phyloP scores from a whole-genome alignment of 2,797 vertebrate genomes.

The Hypotaenidia philippensis region DNA sequence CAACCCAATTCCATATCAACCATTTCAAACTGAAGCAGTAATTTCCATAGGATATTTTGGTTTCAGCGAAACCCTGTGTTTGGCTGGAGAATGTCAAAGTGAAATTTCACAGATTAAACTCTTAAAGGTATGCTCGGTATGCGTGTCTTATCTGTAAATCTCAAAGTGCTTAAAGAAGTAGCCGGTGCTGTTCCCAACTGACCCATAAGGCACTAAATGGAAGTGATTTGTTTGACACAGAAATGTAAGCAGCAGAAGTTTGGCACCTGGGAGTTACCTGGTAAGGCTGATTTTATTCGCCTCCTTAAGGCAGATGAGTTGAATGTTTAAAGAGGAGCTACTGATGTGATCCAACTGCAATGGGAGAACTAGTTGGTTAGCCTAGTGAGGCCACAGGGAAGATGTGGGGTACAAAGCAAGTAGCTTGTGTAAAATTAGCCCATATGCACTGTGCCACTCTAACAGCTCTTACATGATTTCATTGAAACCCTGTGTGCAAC shows the following conservation, averaged over 20 bases:
- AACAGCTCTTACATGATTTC: neutral
- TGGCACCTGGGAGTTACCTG: neutral
- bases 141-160: neutral
- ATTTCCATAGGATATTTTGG: neutral
- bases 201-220: neutral
- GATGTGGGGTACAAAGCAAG: neutral
- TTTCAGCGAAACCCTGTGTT: neutral
- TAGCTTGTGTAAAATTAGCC: neutral
- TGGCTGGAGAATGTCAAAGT: neutral
- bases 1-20: neutral
- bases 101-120: neutral
- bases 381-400: neutral
- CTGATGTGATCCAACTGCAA: neutral
- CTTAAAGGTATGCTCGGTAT: neutral
- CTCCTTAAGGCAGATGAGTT: neutral
- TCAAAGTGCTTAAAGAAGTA: constrained; percentile 25
- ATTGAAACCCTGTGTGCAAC: neutral
- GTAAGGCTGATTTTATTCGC: constrained; percentile 4
- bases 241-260: neutral
- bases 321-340: neutral
- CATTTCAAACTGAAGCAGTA: neutral
- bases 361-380: neutral
- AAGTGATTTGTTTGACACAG: neutral
- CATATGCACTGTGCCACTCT: neutral
- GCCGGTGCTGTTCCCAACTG: neutral